phyloP scores from a whole-genome alignment of 1,140 invertebrate species.

The Paracyclopina nana region DNA sequence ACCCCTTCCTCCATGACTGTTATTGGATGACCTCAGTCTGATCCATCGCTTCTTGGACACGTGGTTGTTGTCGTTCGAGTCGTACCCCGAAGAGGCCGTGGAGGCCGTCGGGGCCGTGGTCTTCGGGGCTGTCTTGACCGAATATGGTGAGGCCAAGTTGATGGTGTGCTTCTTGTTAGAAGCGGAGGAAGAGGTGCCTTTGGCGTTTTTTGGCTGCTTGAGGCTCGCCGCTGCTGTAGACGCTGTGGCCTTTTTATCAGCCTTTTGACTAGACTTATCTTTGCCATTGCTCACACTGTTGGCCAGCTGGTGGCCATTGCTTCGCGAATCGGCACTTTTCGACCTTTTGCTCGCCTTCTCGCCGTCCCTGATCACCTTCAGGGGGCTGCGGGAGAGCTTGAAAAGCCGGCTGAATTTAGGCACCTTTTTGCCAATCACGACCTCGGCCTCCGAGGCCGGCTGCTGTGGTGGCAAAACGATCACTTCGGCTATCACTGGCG shows the following conservation, averaged over 20 bases:
- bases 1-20: neutral
- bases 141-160: neutral
- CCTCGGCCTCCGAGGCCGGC: neutral
- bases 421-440: neutral
- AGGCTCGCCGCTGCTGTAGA: neutral
- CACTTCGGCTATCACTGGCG: neutral
- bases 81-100: neutral
- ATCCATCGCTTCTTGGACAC: neutral
- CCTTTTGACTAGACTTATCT: neutral
- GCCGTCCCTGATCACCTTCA: neutral
- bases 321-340: neutral
- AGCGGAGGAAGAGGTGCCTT: constrained; percentile 5
- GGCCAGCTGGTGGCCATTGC: neutral
- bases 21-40: neutral
- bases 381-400: neutral
- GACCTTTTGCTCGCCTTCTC: neutral
- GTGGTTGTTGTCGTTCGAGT: neutral
- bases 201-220: constrained; percentile 6
- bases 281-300: neutral
- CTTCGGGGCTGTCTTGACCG: neutral
- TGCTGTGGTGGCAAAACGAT: neutral
- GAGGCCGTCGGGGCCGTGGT: neutral
- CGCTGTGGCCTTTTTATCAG: neutral
- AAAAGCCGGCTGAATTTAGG: neutral
- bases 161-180: neutral